Evolutionary conservation across 2,888 invertebrate species (phyloP).

Genomic region (Noctuana brunneofusca): DNA sequence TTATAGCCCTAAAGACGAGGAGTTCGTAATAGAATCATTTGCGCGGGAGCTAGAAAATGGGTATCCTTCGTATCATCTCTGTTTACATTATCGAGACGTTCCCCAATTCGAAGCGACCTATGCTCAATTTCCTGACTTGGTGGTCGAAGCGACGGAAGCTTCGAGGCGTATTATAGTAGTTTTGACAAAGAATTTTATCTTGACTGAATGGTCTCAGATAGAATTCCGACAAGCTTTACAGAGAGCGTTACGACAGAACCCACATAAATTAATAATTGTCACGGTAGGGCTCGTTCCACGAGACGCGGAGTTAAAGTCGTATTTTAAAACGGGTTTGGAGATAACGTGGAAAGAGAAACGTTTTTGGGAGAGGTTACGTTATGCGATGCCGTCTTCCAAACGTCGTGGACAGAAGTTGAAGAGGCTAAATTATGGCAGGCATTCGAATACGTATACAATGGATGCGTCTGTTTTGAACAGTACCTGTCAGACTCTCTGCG

Average conservation of each 20-base stretch:
- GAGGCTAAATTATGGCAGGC: constrained; percentile 87
- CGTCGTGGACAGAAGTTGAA: constrained; percentile 82
- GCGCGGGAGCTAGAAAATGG: constrained; percentile 93
- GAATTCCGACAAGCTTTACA: constrained; percentile 95
- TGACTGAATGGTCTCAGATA: constrained; percentile 95
- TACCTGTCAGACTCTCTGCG: constrained; percentile 84
- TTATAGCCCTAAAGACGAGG: constrained; percentile 96
- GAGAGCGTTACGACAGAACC: constrained; percentile 91
- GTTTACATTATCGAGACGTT: constrained; percentile 94
- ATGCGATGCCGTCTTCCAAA: constrained; percentile 93
- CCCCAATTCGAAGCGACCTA: constrained; percentile 87
- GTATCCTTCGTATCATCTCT: constrained; percentile 90
- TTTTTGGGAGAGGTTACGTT: constrained; percentile 97
- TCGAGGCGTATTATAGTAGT: constrained; percentile 94
- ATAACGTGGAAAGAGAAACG: constrained; percentile 95
- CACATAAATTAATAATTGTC: constrained; percentile 93
- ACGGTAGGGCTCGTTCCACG: constrained; percentile 90
- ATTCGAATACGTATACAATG: constrained; percentile 93
- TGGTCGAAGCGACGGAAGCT: constrained; percentile 93
- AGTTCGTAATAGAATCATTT: constrained; percentile 92
- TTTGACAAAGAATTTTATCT: constrained; percentile 93
- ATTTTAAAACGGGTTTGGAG: constrained; percentile 93
- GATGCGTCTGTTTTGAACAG: constrained; percentile 85
- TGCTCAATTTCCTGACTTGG: constrained; percentile 88
- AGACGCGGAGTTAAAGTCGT: constrained; percentile 93